A percentile compares a stretch with the other conserved stretches of the same genome.
phyloP scores from a whole-genome alignment of 2,113 vertebrate species.

The Oxyura jamaicensis region DNA sequence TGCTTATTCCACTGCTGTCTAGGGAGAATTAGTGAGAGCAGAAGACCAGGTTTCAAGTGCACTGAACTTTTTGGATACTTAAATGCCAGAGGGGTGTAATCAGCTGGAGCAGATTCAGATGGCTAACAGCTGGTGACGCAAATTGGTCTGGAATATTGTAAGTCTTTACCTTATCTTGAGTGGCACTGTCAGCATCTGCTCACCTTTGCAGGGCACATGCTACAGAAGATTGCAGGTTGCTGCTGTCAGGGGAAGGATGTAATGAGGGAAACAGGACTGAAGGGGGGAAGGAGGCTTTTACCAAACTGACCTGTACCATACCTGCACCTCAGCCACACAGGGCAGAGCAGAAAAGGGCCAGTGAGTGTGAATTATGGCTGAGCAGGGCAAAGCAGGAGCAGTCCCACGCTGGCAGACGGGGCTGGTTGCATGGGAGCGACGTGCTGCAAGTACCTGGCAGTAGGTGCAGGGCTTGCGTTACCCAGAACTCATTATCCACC shows the following conservation, averaged over 20 bases:
- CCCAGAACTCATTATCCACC: neutral
- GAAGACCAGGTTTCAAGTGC: neutral
- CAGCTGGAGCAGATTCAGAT: neutral
- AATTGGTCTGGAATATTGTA: neutral
- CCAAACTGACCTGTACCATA: neutral
- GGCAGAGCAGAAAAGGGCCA: neutral
- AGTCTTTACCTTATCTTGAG: neutral
- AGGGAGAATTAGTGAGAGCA: neutral
- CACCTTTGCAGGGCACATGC: fast-evolving
- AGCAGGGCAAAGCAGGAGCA: neutral
- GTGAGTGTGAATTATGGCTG: neutral
- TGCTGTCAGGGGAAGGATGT: neutral
- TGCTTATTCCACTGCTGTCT: neutral
- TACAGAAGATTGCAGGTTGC: neutral
- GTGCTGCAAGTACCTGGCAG: neutral
- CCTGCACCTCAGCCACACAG: fast-evolving
- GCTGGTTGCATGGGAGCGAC: neutral
- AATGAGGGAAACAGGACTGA: neutral
- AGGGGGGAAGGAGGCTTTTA: neutral
- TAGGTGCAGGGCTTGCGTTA: neutral
- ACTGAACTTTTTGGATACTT: neutral
- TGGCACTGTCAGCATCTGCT: neutral
- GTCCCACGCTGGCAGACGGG: neutral
- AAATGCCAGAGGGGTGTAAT: neutral
- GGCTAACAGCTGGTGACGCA: neutral